Percentiles rank a stretch among this genome's conserved stretches.
Evolutionary conservation across 2,797 vertebrate genomes (phyloP).

Genomic region (Pygocentrus nattereri): DNA sequence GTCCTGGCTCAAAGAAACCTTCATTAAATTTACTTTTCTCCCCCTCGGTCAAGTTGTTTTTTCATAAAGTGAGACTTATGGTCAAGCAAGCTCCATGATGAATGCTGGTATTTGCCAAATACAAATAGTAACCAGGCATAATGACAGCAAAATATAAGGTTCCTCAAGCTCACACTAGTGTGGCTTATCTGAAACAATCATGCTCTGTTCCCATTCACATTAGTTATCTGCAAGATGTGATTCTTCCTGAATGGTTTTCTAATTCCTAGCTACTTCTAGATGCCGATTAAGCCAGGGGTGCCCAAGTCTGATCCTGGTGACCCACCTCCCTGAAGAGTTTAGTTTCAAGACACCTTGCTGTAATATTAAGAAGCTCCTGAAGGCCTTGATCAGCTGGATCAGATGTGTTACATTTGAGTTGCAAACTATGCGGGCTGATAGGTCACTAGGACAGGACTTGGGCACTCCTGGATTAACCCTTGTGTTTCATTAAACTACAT

Average conservation of each 20-base stretch:
- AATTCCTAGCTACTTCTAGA: neutral
- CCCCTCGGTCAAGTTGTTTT: neutral
- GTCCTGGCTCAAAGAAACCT: slow-evolving; percentile 38
- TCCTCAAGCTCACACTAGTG: neutral
- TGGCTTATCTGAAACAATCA: neutral
- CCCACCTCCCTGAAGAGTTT: neutral
- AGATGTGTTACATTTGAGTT: neutral
- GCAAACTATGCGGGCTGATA: neutral
- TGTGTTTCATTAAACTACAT: neutral
- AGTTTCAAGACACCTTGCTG: neutral
- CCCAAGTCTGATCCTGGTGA: neutral
- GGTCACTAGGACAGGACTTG: neutral
- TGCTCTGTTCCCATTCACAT: neutral
- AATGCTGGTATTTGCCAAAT: neutral
- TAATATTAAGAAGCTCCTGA: neutral
- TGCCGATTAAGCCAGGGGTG: neutral
- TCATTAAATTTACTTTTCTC: slow-evolving; percentile 3
- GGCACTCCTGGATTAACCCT: neutral
- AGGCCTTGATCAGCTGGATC: neutral
- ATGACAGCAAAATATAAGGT: neutral
- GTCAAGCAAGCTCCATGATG: neutral
- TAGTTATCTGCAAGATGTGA: neutral
- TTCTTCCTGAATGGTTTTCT: neutral
- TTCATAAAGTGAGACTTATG: neutral
- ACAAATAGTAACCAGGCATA: neutral